phyloP scores from a whole-genome alignment of 2,888 invertebrate genomes.

The Cenopis cana region DNA sequence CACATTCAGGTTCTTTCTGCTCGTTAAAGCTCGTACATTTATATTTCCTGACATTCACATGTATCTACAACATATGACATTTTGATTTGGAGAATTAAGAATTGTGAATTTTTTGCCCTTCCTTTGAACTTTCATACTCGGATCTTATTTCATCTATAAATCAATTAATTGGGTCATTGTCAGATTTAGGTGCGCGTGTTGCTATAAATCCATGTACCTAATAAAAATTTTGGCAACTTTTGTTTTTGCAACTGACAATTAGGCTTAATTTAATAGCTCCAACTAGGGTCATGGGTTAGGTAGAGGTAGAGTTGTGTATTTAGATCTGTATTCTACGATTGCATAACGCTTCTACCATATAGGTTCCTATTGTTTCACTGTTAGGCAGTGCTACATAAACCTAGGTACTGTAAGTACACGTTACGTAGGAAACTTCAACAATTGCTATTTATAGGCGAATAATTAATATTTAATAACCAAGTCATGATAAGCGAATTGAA shows the following conservation, averaged over 20 bases:
- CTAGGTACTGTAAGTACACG: too few species aligned
- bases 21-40: neutral
- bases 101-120: neutral
- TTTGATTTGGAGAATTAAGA: too few species aligned
- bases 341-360: neutral
- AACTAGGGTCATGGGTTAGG: neutral
- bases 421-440: conserved; percentile 9
- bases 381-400: neutral
- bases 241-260: too few species aligned
- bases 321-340: too few species aligned
- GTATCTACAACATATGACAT: neutral
- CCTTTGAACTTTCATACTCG: neutral
- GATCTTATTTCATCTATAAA: neutral
- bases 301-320: neutral
- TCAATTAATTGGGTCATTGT: conserved; percentile 7
- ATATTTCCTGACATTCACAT: neutral
- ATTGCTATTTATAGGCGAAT: conserved; percentile 9
- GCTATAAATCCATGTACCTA: too few species aligned
- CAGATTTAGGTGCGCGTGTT: too few species aligned
- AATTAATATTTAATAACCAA: conserved; percentile 32
- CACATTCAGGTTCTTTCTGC: neutral
- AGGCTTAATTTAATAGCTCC: too few species aligned
- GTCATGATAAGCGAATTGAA: conserved; percentile 38
- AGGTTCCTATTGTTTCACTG: neutral
- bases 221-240: too few species aligned